Evolutionary conservation across 1,140 invertebrate species (phyloP).

Genomic region (Galendromus occidentalis): DNA sequence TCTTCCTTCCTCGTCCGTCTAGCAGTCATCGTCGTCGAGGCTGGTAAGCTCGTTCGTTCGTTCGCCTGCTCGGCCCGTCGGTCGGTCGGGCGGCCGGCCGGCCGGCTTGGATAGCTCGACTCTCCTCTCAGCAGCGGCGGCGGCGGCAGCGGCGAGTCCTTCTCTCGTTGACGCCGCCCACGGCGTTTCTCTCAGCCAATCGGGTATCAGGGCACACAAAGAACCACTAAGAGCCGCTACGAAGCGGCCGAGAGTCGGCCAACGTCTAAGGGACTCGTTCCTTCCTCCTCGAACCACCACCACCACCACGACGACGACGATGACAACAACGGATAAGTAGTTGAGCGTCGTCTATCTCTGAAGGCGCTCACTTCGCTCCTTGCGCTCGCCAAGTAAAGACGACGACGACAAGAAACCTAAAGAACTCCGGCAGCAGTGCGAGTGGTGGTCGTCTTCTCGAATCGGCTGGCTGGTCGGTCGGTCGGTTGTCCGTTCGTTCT

Average conservation of each 20-base stretch:
- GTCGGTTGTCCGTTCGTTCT: too few species aligned
- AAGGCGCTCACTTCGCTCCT: background rate
- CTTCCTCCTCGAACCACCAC: background rate
- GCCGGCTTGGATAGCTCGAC: too few species aligned
- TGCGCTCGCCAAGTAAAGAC: slow-evolving; percentile 9
- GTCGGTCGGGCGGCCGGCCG: too few species aligned
- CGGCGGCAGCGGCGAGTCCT: background rate
- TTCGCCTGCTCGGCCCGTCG: too few species aligned
- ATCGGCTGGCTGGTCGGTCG: too few species aligned
- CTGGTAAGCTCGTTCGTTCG: too few species aligned
- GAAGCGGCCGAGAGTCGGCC: background rate
- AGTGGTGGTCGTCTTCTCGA: too few species aligned
- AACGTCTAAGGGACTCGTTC: background rate
- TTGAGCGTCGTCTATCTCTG: too few species aligned
- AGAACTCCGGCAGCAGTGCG: too few species aligned
- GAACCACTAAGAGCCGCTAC: slow-evolving; percentile 11
- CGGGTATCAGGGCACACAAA: background rate
- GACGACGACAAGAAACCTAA: background rate
- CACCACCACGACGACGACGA: background rate
- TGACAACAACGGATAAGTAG: background rate
- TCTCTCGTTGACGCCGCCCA: slow-evolving; percentile 9
- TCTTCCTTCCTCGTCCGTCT: too few species aligned
- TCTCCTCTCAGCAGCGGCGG: background rate
- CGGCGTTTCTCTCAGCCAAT: slow-evolving; percentile 1
- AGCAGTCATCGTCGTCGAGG: too few species aligned